A percentile compares a stretch with the other conserved stretches of the same genome.
Evolutionary conservation across 2,888 invertebrate genomes (phyloP).

Genomic region (Mythimna pallens): DNA sequence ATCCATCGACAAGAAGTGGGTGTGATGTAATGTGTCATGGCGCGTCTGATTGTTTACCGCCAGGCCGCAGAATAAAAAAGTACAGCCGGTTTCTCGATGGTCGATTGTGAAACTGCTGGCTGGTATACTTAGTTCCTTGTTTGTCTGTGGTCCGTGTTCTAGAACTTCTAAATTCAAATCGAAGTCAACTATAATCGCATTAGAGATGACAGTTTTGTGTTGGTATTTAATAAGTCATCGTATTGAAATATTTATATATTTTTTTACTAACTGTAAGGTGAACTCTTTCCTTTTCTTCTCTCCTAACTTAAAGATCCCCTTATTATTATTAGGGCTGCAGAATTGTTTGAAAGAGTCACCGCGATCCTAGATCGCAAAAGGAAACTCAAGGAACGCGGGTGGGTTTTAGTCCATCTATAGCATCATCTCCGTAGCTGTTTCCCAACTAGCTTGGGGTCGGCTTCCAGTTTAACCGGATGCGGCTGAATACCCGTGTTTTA

Average conservation of each 20-base stretch:
- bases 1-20: constrained; percentile 18
- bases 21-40: constrained; percentile 36
- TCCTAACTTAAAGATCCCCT: neutral
- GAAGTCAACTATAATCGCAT: neutral
- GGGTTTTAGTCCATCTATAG: too few relatives aligned
- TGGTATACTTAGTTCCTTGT: constrained; percentile 36
- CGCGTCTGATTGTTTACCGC: constrained; percentile 31
- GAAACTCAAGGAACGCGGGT: too few relatives aligned
- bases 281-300: neutral
- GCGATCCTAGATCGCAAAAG: too few relatives aligned
- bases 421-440: too few relatives aligned
- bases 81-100: constrained; percentile 1
- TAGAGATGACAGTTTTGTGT: neutral
- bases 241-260: too few relatives aligned
- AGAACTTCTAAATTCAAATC: constrained; percentile 3
- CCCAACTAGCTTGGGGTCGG: too few relatives aligned
- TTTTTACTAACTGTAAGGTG: too few relatives aligned
- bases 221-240: too few relatives aligned
- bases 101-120: constrained; percentile 31
- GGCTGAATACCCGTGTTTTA: too few relatives aligned
- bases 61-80: constrained; percentile 18
- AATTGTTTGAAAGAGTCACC: too few relatives aligned
- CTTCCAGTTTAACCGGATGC: too few relatives aligned
- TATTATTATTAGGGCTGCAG: too few relatives aligned
- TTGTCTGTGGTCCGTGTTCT: constrained; percentile 8